Conservation (phyloP, 2,797 vertebrate species). For the Botia almorhae region DNA sequence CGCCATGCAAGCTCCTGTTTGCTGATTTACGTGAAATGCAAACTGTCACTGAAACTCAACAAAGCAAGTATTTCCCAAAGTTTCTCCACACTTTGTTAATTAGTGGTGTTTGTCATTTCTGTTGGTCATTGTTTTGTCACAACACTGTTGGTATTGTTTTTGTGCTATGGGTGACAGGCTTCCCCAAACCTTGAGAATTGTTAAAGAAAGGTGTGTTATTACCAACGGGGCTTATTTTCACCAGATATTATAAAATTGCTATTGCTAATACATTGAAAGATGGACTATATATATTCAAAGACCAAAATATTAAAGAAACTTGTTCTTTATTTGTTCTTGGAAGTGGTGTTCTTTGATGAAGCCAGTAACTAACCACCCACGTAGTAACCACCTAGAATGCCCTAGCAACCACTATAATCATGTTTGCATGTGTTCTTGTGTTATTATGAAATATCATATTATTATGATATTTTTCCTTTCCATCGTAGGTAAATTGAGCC, state of each 20-base stretch:
- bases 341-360: neutral
- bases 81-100: constrained; percentile 32
- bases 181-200: no score
- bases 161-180: no score
- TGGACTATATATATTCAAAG: no score
- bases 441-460: no score
- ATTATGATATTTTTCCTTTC: constrained; percentile 8
- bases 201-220: no score
- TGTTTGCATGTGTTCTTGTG: constrained; percentile 5
- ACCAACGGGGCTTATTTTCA: no score
- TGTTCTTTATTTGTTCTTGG: no score
- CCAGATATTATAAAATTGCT: no score
- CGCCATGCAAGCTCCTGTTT: constrained; percentile 60
- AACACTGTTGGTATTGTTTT: no score
- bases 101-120: neutral
- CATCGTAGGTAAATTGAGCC: neutral
- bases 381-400: neutral
- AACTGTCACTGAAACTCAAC: constrained; percentile 43
- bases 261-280: no score
- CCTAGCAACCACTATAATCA: neutral
- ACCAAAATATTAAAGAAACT: neutral
- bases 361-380: neutral
- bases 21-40: constrained; percentile 51
- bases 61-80: constrained; percentile 38
- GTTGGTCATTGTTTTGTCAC: no score